phyloP scores from a whole-genome alignment of 2,888 invertebrate species.

The Tiphia femorata region DNA sequence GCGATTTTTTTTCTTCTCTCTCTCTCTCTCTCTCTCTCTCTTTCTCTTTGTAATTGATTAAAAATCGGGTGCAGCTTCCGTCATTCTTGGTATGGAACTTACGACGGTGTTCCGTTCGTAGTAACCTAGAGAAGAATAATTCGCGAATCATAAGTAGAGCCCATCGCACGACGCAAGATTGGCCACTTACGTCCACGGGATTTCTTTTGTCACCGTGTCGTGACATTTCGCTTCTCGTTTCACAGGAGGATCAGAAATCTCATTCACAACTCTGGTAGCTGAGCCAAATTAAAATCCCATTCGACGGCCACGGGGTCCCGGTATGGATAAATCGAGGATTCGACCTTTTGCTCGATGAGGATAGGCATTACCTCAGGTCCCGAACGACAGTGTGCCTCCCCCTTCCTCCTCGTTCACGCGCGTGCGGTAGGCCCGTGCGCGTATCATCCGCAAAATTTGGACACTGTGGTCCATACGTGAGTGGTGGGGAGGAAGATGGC shows the following conservation, averaged over 20 bases:
- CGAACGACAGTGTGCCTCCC: not conserved
- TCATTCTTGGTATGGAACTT: too few relatives aligned
- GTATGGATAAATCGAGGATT: conserved; percentile 19
- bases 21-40: not conserved
- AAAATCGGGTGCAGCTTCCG: not conserved
- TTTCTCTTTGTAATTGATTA: not conserved
- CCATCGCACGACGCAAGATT: not conserved
- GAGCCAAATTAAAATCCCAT: not conserved
- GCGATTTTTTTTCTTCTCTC: not conserved
- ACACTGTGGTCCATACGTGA: conserved; percentile 10
- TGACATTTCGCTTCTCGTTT: too few relatives aligned
- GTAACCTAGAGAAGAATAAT: too few relatives aligned
- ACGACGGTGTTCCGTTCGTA: too few relatives aligned
- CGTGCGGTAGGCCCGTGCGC: conserved; percentile 2
- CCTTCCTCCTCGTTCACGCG: conserved; percentile 5
- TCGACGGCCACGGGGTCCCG: not conserved
- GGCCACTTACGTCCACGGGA: too few relatives aligned
- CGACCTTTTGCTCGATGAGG: conserved; percentile 27
- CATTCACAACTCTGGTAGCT: not conserved
- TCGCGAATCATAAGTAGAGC: too few relatives aligned
- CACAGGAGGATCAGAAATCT: not conserved
- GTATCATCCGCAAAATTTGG: conserved; percentile 35
- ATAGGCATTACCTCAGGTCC: conserved; percentile 26
- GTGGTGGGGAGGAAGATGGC: conserved; percentile 12
- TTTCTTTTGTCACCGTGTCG: not conserved